Conservation (phyloP, 2,888 invertebrate species). For the Agrochola circellaris region DNA sequence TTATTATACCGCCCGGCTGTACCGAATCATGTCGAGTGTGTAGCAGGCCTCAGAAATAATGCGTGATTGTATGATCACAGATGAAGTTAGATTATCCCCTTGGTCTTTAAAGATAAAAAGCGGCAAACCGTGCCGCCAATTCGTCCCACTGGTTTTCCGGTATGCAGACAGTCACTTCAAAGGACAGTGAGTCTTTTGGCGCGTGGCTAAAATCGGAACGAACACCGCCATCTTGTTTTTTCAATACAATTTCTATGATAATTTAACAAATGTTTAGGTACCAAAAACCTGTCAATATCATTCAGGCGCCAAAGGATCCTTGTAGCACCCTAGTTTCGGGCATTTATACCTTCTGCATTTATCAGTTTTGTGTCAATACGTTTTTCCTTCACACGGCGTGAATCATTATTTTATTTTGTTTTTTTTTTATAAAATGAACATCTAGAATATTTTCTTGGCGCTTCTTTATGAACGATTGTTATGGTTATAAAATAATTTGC, state of each 20-base stretch:
- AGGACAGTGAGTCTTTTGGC: too few relatives aligned
- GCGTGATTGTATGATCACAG: neutral
- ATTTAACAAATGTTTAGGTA: too few relatives aligned
- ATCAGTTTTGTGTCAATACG: neutral
- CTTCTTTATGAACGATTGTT: slow-evolving; percentile 16
- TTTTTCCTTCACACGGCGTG: slow-evolving; percentile 9
- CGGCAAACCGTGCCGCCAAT: neutral
- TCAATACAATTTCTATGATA: too few relatives aligned
- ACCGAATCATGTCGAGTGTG: neutral
- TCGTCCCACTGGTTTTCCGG: neutral
- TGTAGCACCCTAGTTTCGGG: too few relatives aligned
- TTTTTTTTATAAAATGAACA: neutral
- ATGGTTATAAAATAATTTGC: slow-evolving; percentile 18
- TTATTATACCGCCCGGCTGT: neutral
- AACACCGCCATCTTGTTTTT: too few relatives aligned
- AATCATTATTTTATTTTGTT: slow-evolving; percentile 33
- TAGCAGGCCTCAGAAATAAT: neutral
- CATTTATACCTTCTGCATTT: slow-evolving; percentile 9
- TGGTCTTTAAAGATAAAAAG: neutral
- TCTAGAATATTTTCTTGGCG: neutral
- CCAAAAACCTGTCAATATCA: too few relatives aligned
- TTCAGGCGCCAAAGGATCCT: too few relatives aligned
- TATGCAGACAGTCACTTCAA: too few relatives aligned
- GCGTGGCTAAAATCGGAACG: too few relatives aligned
- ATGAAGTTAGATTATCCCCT: neutral